Evolutionary conservation across 2,113 vertebrate species (phyloP), one percentile per base, ranked within the genome.

Genomic region (Clarias macrocephalus): DNA sequence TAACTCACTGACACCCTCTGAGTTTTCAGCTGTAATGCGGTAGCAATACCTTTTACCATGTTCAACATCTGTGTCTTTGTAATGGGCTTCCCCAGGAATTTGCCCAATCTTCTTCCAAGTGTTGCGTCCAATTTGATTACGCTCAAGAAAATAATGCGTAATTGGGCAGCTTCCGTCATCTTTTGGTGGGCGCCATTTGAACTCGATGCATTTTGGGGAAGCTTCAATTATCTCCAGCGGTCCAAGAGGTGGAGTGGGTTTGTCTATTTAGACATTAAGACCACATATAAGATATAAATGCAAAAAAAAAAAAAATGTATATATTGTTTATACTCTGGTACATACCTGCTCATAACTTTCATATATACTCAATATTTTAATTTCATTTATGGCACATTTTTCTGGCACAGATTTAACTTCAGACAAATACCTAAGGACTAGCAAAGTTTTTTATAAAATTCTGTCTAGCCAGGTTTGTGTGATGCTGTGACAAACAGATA

Each of bases 31-130:
- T 89, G 92, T 94, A 92, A 98, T 95, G 3, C 96, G 96, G 91
- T 97, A 98, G 91, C 95, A 93, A 88, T 98, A 99, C 91, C 94
- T 97, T 84, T 37, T 92, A 68, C 97, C 97, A n/a, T 92, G 95
- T 62, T 99, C 96, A 63, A 97, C 95, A 54, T 94, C 92, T 16
- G n/a, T 79, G 0, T 95, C 96, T 0, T 92, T 96, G 92, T 97
- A 98, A 76, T 89, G 93, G 60, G 93, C 89, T 65, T 92, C 93
- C 1, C 91, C 82, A 12, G 93, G 93, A 54, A 93, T 89, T 65
- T 96, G 94, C 11, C 96, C 97, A 85, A 97, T 59, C 60, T 95
- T 95, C 89, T 96, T 96, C 98, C 97, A 99, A 3, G 96, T 94
- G 0, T 94, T 96, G 25, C 95, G 94, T 60, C 97, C 97, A 1